These are phyloP conservation scores for Heliconius melpomene DNA, from an alignment of 1,140 invertebrate species.

Conservation along the genomic window DNA sequence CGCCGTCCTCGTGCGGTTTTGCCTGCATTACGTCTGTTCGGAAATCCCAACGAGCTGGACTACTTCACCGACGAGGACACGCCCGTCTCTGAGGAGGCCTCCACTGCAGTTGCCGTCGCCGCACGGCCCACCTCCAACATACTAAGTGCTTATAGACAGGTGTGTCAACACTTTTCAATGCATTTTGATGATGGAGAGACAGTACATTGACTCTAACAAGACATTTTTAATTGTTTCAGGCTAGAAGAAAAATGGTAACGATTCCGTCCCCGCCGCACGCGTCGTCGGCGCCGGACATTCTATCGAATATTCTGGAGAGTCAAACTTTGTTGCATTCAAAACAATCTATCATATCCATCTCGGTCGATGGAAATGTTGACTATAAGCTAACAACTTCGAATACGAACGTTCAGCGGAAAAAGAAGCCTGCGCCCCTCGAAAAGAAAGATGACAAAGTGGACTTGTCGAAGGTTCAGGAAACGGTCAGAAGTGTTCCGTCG, in stretches of 20 bases:
- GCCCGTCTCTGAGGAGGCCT: constrained; percentile 54
- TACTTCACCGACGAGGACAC: constrained; percentile 82
- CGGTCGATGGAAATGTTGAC: constrained; percentile 83
- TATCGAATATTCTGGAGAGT: constrained; percentile 88
- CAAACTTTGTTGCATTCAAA: constrained; percentile 89
- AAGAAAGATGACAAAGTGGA: constrained; percentile 61
- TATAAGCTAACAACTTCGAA: constrained; percentile 58
- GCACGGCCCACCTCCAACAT: constrained; percentile 69
- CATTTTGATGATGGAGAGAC: not conserved
- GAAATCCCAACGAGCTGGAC: constrained; percentile 83
- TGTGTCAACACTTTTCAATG: constrained; percentile 11
- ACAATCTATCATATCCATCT: constrained; percentile 82
- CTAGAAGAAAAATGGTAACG: constrained; percentile 76
- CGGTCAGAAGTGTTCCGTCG: constrained; percentile 81
- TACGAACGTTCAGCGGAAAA: constrained; percentile 25
- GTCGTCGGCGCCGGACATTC: constrained; percentile 71
- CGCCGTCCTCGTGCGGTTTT: constrained; percentile 52
- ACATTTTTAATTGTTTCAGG: constrained; percentile 53
- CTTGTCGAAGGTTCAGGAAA: constrained; percentile 60
- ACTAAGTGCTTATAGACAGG: constrained; percentile 71
- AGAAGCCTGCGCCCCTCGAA: constrained; percentile 40
- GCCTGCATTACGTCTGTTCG: constrained; percentile 81
- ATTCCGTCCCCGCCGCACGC: constrained; percentile 66
- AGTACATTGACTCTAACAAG: not conserved
- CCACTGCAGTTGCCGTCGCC: constrained; percentile 63